Evolutionary conservation across 1,140 invertebrate species (phyloP).

Genomic region (Tetraneura akinire): DNA sequence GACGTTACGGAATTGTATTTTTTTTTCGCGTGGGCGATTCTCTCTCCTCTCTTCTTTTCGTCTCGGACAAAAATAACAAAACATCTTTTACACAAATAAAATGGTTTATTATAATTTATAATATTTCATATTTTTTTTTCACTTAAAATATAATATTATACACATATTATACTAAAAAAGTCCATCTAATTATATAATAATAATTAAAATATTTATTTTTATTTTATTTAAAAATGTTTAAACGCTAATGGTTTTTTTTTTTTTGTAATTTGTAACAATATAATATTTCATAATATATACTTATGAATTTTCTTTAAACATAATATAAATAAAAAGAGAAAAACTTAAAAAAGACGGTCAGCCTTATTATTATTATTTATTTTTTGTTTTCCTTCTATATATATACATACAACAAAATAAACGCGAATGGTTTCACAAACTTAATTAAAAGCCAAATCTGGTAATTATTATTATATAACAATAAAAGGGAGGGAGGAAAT

Average conservation of each 20-base stretch:
- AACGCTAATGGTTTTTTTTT: conserved; percentile 32
- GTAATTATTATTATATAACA: conserved; percentile 18
- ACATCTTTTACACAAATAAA: conserved; percentile 24
- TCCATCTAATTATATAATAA: conserved; percentile 40
- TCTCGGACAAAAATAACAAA: background rate
- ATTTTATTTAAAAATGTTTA: conserved; percentile 33
- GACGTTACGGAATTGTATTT: too few species aligned
- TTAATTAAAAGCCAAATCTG: conserved; percentile 25
- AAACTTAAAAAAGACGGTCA: conserved; percentile 49
- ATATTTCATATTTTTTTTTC: background rate
- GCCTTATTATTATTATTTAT: conserved; percentile 44
- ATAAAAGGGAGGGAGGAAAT: background rate
- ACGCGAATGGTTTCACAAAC: background rate
- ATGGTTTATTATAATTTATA: conserved; percentile 16
- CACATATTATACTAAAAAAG: background rate
- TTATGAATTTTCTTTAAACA: conserved; percentile 20
- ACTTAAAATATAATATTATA: background rate
- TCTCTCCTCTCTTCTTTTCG: too few species aligned
- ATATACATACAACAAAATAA: conserved; percentile 28
- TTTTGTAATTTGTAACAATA: conserved; percentile 11
- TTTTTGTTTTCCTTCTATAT: background rate
- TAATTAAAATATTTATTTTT: conserved; percentile 26
- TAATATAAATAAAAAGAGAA: conserved; percentile 26
- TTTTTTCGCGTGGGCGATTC: too few species aligned
- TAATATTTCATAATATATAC: background rate